Conservation (phyloP, 2,888 invertebrate genomes). For the Lottia gigantea region DNA sequence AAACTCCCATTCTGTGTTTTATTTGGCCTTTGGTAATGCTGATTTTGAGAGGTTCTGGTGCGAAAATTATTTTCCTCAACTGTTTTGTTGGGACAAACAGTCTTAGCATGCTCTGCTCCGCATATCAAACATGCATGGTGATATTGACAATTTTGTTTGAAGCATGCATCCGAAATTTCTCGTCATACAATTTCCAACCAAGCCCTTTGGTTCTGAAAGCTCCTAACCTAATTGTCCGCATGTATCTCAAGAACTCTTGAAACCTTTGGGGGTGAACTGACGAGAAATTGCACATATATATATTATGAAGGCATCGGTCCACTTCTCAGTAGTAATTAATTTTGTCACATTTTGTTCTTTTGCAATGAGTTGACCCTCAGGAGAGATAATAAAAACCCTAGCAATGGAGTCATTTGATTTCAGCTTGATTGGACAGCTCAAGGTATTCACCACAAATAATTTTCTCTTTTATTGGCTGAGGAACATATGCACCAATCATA, state of each 20-base stretch:
- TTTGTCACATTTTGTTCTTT: background rate
- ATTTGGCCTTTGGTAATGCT: too few species aligned
- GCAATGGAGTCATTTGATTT: background rate
- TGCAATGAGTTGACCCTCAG: background rate
- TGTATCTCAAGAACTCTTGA: constrained; percentile 4
- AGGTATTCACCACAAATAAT: background rate
- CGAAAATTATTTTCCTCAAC: too few species aligned
- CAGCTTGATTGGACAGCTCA: background rate
- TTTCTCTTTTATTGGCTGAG: background rate
- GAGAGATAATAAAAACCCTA: background rate
- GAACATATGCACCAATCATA: background rate
- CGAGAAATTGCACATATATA: background rate
- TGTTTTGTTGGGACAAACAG: too few species aligned
- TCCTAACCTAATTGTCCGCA: background rate
- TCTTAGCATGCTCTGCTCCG: background rate
- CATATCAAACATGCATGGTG: background rate
- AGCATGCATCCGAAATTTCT: background rate
- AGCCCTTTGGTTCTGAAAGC: background rate
- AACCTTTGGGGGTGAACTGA: background rate
- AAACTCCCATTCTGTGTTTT: too few species aligned
- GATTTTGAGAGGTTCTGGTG: too few species aligned
- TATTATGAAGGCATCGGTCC: constrained; percentile 4
- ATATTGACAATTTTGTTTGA: too few species aligned
- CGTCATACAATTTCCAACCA: background rate
- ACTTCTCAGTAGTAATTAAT: background rate